Evolutionary conservation across 2,113 vertebrate genomes (phyloP).

Genomic region (Mesitornis unicolor): DNA sequence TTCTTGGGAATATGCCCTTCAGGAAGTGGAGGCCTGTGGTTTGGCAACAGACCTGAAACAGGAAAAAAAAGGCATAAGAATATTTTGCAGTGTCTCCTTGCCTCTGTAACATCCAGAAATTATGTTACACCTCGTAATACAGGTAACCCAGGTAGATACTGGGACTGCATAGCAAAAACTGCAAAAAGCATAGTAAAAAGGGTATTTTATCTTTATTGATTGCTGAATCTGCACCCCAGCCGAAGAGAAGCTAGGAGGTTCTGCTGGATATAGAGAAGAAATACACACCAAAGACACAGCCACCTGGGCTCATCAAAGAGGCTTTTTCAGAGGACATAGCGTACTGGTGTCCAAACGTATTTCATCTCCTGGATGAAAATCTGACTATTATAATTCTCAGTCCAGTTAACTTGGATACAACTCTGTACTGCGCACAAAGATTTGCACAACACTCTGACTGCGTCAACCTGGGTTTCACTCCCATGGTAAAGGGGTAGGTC

Average conservation of each 20-base stretch:
- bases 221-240: background rate
- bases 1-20: slow-evolving; percentile 82
- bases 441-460: background rate
- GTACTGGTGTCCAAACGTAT: background rate
- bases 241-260: background rate
- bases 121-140: background rate
- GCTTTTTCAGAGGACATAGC: background rate
- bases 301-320: background rate
- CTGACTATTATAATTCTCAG: background rate
- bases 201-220: background rate
- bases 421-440: background rate
- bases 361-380: background rate
- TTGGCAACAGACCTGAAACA: slow-evolving; percentile 89
- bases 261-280: background rate
- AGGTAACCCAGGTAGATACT: background rate
- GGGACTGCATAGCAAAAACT: background rate
- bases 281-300: background rate
- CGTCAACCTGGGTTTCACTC: background rate
- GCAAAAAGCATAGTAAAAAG: background rate
- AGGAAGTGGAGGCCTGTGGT: slow-evolving; percentile 87
- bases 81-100: background rate
- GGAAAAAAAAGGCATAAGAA: background rate
- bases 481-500: background rate
- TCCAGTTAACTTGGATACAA: background rate
- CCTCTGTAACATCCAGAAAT: background rate